Conservation (phyloP, 2,113 vertebrate genomes). For the Upupa epops region DNA sequence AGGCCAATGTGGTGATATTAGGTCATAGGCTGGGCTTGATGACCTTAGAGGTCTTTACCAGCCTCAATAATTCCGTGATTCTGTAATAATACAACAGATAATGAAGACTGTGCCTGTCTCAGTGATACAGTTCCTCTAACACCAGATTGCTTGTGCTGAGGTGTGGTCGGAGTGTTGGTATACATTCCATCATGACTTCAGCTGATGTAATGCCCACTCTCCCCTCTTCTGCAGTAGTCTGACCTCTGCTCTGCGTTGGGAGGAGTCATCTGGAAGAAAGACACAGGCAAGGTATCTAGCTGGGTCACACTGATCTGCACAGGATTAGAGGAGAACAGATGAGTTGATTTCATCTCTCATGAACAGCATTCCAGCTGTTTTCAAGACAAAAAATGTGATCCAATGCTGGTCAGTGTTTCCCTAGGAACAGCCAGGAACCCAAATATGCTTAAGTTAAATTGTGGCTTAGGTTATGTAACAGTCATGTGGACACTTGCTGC, state of each 20-base stretch:
- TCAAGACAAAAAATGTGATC: neutral
- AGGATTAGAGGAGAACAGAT: neutral
- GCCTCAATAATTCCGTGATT: too few relatives aligned
- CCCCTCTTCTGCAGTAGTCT: neutral
- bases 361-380: neutral
- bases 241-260: accelerated
- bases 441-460: neutral
- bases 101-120: too few relatives aligned
- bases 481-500: accelerated
- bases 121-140: too few relatives aligned
- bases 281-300: neutral
- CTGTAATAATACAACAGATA: too few relatives aligned
- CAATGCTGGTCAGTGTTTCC: neutral
- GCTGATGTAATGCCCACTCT: neutral
- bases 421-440: neutral
- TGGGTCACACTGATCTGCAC: neutral
- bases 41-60: too few relatives aligned
- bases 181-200: neutral
- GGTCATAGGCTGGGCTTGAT: too few relatives aligned
- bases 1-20: too few relatives aligned
- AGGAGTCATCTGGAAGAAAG: neutral
- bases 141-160: too few relatives aligned
- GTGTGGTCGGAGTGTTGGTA: neutral
- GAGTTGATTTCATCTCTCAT: neutral
- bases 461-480: neutral